Conservation (phyloP, 2,797 vertebrate species). For the Chloroceryle amazona region DNA sequence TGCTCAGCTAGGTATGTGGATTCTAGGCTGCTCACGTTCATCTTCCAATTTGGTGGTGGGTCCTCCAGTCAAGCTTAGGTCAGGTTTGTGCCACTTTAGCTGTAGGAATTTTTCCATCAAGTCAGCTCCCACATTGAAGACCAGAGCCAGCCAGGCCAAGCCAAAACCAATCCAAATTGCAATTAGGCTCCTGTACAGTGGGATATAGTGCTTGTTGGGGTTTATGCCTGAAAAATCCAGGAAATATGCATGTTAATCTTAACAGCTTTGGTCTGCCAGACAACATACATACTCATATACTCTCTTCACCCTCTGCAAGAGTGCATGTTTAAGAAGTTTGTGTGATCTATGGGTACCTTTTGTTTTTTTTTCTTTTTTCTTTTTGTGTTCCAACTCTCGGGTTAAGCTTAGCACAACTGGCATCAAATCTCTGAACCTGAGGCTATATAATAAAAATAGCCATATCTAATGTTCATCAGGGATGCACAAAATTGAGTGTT, state of each 20-base stretch:
- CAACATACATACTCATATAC: background rate
- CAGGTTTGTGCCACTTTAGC: constrained; percentile 66
- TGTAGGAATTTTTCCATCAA: constrained; percentile 82
- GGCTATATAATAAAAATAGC: background rate
- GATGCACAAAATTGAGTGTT: background rate
- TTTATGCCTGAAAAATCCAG: constrained; percentile 78
- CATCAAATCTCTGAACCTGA: background rate
- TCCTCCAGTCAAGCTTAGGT: constrained; percentile 20
- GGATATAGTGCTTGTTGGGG: constrained; percentile 81
- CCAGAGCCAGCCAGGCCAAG: constrained; percentile 82
- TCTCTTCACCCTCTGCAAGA: background rate
- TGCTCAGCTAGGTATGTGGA: constrained; percentile 64
- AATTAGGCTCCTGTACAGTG: constrained; percentile 79
- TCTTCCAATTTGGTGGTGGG: constrained; percentile 64
- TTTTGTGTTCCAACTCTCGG: background rate
- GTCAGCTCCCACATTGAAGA: constrained; percentile 81
- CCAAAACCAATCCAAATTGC: constrained; percentile 83
- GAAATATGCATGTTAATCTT: background rate
- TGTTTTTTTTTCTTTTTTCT: background rate
- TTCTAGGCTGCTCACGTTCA: constrained; percentile 50
- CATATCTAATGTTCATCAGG: background rate
- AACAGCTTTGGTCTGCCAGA: background rate
- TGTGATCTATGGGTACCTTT: background rate
- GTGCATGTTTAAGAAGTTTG: background rate
- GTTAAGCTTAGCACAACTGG: background rate